Base-by-base conservation (phyloP, 2,888 invertebrate species). In the Ochlodes sylvanus region DNA sequence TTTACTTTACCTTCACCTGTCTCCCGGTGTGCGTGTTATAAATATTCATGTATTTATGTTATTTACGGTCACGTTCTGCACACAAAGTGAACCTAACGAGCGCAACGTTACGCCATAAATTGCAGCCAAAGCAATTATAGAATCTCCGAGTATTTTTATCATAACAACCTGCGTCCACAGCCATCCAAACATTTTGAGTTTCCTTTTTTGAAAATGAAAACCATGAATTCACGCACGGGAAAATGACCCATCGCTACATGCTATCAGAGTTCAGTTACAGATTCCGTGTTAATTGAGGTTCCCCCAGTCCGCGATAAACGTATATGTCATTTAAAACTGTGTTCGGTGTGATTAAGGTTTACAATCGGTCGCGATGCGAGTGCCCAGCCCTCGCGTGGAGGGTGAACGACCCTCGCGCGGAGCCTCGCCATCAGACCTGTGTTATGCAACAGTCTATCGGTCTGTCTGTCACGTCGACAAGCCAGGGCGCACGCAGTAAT, bases 341-440 rank as follows among this genome's bases (percentile, higher is more conserved):
- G 47, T 50, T 38, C 17, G 68, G 41, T 62, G 10, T 55, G 14
- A 54, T 60, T 72, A 77, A 71, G 73, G 75, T 74, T 27, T 56
- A 66, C 56, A 15, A 27, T 27, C 2, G 32, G 32, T 27, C 34
- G 58, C 17, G 60, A 10, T 19, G 42, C 19, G 60, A 32, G 50
- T 63, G 55, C 44, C 52, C 54, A 71, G 70, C 54, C 68, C 58
- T 69, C 68, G 65, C 41, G 58, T 62, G 55, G 75, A 76, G 84
- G 88, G 88, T 88, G 84, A 87, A 84, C 80, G 86, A 84, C 86
- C 88, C 84, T 76, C 79, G 58, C 68, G 70, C 69, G 69, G 50
- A 57, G 64, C 70, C 69, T 68, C 64, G 71, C 74, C 75, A 69
- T 68, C 69, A 65, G 71, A 66, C 73, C 72, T 70, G 71, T 80